Percentiles rank a stretch among this genome's conserved stretches.
Evolutionary conservation across 2,113 vertebrate genomes (phyloP).

Genomic region (Patagioenas fasciata): DNA sequence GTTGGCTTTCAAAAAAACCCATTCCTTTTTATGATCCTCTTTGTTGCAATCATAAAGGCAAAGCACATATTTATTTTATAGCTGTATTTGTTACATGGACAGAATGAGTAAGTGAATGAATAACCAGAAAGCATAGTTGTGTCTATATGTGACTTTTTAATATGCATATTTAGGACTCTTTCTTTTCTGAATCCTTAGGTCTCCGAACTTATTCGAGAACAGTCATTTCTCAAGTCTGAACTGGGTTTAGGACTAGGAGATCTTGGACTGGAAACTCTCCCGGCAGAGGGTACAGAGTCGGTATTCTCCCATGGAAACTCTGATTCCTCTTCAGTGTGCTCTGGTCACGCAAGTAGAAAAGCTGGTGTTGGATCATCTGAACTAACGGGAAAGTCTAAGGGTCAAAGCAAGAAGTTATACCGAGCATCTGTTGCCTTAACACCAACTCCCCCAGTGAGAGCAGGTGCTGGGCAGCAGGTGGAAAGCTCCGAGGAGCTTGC

Average conservation of each 20-base stretch:
- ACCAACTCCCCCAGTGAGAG: conserved; percentile 79
- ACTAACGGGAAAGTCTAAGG: conserved; percentile 44
- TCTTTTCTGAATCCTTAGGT: conserved; percentile 78
- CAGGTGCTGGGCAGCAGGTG: conserved; percentile 54
- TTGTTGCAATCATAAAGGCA: conserved; percentile 35
- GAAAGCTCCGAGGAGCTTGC: conserved; percentile 64
- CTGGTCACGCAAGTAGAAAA: conserved; percentile 74
- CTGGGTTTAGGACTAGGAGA: conserved; percentile 80
- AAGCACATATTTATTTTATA: conserved; percentile 34
- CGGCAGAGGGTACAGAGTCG: conserved; percentile 75
- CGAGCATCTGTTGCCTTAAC: conserved; percentile 87
- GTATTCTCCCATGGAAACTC: conserved; percentile 78
- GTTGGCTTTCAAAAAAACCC: conserved; percentile 25
- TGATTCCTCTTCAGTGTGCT: conserved; percentile 81
- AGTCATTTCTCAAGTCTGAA: conserved; percentile 89
- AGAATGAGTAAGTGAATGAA: conserved; percentile 50
- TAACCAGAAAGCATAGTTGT: background rate
- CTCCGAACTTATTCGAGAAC: conserved; percentile 90
- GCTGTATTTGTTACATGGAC: conserved; percentile 21
- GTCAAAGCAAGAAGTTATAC: conserved; percentile 78
- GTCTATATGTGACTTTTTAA: background rate
- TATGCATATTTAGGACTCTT: background rate
- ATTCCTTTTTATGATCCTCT: conserved; percentile 34
- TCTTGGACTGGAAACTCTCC: conserved; percentile 70
- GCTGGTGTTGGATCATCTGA: conserved; percentile 44